A percentile compares a stretch with the other conserved stretches of the same genome.
Conservation (phyloP, 2,113 vertebrate species). For the Acrocephalus arundinaceus region DNA sequence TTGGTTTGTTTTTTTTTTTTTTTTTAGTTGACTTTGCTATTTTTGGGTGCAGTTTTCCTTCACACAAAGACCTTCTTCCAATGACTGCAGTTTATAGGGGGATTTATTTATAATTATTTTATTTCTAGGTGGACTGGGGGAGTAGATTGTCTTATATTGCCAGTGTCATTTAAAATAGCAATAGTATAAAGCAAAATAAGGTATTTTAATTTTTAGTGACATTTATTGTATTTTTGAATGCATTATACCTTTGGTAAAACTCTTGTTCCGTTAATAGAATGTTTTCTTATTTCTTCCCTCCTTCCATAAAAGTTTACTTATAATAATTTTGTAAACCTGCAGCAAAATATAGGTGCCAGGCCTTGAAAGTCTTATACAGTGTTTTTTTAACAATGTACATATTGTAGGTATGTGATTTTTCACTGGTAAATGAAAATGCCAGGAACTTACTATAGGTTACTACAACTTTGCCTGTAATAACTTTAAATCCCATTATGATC, state of each 20-base stretch:
- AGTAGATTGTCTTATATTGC: constrained; percentile 12
- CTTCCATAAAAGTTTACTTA: not conserved
- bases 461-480: constrained; percentile 13
- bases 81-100: not conserved
- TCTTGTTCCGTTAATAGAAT: not conserved
- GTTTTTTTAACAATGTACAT: not conserved
- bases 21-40: not conserved
- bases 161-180: not conserved
- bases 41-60: not conserved
- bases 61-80: not conserved
- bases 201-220: constrained; percentile 14
- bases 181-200: constrained; percentile 23
- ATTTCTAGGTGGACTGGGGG: not conserved
- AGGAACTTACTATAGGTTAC: not conserved
- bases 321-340: not conserved
- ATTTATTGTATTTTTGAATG: constrained; percentile 16
- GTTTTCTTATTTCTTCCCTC: not conserved
- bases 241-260: not conserved
- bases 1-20: not conserved
- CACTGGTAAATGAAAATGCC: constrained; percentile 45
- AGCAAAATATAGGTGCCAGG: not conserved
- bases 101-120: constrained; percentile 19
- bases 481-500: constrained; percentile 52
- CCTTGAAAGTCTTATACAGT: not conserved
- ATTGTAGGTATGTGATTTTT: not conserved